Base-by-base conservation (phyloP, 2,888 invertebrate genomes). In the Tortrix viridana region DNA sequence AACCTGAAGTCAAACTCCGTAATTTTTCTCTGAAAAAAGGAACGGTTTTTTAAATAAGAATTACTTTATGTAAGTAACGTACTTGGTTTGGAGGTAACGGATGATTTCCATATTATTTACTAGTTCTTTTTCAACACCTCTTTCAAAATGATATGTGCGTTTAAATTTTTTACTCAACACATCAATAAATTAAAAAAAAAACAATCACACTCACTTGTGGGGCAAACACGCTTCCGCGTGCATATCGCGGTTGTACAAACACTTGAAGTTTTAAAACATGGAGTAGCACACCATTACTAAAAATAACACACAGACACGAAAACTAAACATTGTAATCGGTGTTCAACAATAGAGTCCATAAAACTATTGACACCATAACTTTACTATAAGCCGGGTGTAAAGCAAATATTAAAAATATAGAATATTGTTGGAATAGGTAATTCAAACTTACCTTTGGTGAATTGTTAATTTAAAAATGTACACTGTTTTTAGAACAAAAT, bases 251-350 rank as follows among this genome's bases (percentile, higher is more conserved):
- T 52, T 64, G 46, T 55, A 14, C 54, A 66, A 69, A 70, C 68
- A 71, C 65, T 68, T 57, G 41, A 60, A 60, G 14, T 26, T 41
- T 64, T 61, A 69, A 65, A 68, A 66, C 64, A 49, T 48, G 54
- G 58, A 56, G 68, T 63, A 54, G 65, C 66, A 65, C 63, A 68
- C 71, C 69, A 73, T 74, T 72, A 73, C 69, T 26, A 71, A 69
- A 71, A 71, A 73, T 68, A 75, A 74, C 74, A 74, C 64, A 49
- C 59, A 65, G 62, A 60, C 56, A 65, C 58, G 66, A 67, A 69
- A 70, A 68, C 55, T 67, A 71, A 73, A 74, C 70, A 71, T 55
- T 56, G 69, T 69, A 73, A 74, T 74, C 73, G 69, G 60, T 67
- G 66, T 65, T 67, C 69, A 65, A 53, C 69, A 65, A 70, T 66